These are phyloP conservation scores for Vireo griseus DNA, from an alignment of 2,797 vertebrate species.

Conservation along the genomic window DNA sequence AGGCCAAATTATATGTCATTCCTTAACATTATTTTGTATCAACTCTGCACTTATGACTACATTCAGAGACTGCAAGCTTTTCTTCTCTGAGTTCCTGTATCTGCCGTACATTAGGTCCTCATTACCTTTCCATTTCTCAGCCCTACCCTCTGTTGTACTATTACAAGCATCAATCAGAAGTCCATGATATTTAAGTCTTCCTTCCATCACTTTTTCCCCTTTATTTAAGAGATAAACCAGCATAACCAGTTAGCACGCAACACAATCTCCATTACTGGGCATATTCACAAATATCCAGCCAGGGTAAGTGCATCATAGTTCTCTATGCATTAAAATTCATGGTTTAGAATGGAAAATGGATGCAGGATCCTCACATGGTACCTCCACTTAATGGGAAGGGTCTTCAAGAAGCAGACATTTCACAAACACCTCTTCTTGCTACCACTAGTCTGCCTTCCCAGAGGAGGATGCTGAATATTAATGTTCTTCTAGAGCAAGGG, in stretches of 20 bases:
- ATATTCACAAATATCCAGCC: neutral
- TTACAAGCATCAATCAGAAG: neutral
- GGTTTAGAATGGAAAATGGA: neutral
- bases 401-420: neutral
- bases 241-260: neutral
- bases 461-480: neutral
- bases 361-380: neutral
- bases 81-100: neutral
- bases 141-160: neutral
- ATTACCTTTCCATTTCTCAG: neutral
- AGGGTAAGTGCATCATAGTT: neutral
- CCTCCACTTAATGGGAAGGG: neutral
- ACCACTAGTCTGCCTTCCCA: neutral
- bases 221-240: neutral
- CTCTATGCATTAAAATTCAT: neutral
- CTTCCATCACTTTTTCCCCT: neutral
- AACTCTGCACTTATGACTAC: neutral
- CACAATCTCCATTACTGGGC: neutral
- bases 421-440: neutral
- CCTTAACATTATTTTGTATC: neutral
- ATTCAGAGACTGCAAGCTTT: neutral
- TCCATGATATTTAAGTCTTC: neutral
- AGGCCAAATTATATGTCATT: neutral
- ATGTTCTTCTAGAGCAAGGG: neutral
- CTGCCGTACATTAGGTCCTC: accelerated